Conservation (phyloP, 2,888 invertebrate species). For the Macaria liturata region DNA sequence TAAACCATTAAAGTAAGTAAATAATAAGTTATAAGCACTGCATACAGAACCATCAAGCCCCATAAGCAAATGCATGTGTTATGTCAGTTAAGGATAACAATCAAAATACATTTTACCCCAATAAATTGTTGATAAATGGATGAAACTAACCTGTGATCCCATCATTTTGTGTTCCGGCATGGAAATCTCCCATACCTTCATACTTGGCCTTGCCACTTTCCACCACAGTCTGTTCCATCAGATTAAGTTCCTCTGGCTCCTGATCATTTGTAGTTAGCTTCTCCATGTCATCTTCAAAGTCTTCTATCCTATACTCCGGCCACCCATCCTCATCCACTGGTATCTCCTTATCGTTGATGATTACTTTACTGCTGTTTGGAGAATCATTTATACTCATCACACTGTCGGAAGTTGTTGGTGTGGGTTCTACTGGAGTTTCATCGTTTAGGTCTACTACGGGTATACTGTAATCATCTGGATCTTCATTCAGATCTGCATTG, state of each 20-base stretch:
- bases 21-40: too few relatives aligned
- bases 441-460: slow-evolving; percentile 56
- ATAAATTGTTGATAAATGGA: too few relatives aligned
- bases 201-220: slow-evolving; percentile 53
- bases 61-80: too few relatives aligned
- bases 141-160: slow-evolving; percentile 81
- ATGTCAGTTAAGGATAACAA: too few relatives aligned
- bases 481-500: slow-evolving; percentile 33
- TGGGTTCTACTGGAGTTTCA: slow-evolving; percentile 19
- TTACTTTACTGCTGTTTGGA: slow-evolving; percentile 43
- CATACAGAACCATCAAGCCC: too few relatives aligned
- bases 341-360: slow-evolving; percentile 49
- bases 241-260: slow-evolving; percentile 48
- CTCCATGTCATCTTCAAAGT: slow-evolving; percentile 66
- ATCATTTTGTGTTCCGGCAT: slow-evolving; percentile 85
- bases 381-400: slow-evolving; percentile 60
- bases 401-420: slow-evolving; percentile 42
- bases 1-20: too few relatives aligned
- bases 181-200: slow-evolving; percentile 81
- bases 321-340: slow-evolving; percentile 81
- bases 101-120: too few relatives aligned
- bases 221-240: slow-evolving; percentile 55
- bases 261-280: slow-evolving; percentile 35
- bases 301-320: slow-evolving; percentile 77
- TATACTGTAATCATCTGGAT: slow-evolving; percentile 51